phyloP scores from a whole-genome alignment of 1,140 invertebrate species.

The Drosophila varians region DNA sequence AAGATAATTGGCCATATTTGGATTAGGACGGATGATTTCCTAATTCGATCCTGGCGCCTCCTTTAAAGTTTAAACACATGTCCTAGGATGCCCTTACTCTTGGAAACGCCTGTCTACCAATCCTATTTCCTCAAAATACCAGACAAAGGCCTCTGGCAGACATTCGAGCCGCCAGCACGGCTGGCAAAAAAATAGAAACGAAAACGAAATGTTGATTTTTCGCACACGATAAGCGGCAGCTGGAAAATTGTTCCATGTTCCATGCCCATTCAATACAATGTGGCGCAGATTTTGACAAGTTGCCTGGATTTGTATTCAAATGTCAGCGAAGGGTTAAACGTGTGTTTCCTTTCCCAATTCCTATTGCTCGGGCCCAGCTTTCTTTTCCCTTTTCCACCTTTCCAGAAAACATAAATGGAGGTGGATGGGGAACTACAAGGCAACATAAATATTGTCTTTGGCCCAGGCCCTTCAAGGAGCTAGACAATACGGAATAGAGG shows the following conservation, averaged over 20 bases:
- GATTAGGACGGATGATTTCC: too few species aligned
- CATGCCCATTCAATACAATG: slow-evolving; percentile 35
- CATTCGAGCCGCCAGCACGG: slow-evolving; percentile 37
- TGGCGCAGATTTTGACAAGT: slow-evolving; percentile 69
- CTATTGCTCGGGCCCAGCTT: too few species aligned
- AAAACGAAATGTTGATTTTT: slow-evolving; percentile 53
- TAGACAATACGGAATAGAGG: background rate
- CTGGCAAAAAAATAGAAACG: slow-evolving; percentile 18
- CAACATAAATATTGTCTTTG: slow-evolving; percentile 49
- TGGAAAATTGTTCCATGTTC: slow-evolving; percentile 70
- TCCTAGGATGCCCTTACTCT: slow-evolving; percentile 48
- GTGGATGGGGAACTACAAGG: background rate
- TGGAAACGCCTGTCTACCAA: slow-evolving; percentile 32
- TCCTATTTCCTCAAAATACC: slow-evolving; percentile 61
- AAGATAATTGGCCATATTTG: too few species aligned
- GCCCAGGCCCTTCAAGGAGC: slow-evolving; percentile 7
- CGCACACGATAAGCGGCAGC: slow-evolving; percentile 73
- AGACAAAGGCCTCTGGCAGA: slow-evolving; percentile 53
- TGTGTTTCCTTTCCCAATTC: slow-evolving; percentile 10
- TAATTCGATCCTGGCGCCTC: too few species aligned
- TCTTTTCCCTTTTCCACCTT: slow-evolving; percentile 22
- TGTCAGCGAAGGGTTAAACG: slow-evolving; percentile 74
- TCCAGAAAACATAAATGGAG: slow-evolving; percentile 37
- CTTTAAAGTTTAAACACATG: too few species aligned
- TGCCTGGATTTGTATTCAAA: slow-evolving; percentile 74